Conservation (phyloP, 2,797 vertebrate genomes). For the Syngnathus acus region DNA sequence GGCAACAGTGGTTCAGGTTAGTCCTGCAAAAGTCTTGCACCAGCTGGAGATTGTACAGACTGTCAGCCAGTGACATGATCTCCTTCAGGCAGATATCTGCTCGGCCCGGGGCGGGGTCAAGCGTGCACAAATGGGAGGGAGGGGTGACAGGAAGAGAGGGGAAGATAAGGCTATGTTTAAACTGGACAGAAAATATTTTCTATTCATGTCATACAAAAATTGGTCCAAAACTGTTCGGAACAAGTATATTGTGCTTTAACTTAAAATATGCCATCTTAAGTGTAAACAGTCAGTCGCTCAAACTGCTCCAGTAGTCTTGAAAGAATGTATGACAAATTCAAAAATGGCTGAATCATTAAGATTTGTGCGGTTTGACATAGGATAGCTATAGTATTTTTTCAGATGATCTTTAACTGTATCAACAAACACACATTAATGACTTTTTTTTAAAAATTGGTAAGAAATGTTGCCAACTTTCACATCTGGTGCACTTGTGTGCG, state of each 20-base stretch:
- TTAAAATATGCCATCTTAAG: not conserved
- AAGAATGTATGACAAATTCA: not conserved
- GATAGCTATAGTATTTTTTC: not conserved
- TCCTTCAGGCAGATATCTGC: conserved; percentile 96
- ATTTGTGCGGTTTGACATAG: not conserved
- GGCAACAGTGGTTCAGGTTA: conserved; percentile 93
- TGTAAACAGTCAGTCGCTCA: not conserved
- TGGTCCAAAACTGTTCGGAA: not conserved
- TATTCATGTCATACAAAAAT: not conserved
- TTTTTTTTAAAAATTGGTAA: not conserved
- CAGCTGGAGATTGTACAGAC: conserved; percentile 93
- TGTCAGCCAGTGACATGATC: conserved; percentile 95
- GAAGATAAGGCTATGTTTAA: conserved; percentile 5
- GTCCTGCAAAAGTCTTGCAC: conserved; percentile 93
- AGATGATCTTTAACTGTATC: not conserved
- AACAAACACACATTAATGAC: not conserved
- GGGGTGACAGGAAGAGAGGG: not conserved
- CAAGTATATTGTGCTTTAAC: not conserved
- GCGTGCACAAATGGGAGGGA: conserved; percentile 6
- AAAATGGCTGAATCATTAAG: not conserved
- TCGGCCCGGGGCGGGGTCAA: conserved; percentile 40
- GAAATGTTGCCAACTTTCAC: conserved; percentile 19
- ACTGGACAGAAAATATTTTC: conserved; percentile 1
- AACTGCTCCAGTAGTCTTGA: not conserved
- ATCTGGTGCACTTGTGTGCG: conserved; percentile 52